A percentile compares a stretch with the other conserved stretches of the same genome.
These are phyloP conservation scores for Geotrupes spiniger DNA, from an alignment of 2,888 invertebrate species.

Conservation along the genomic window DNA sequence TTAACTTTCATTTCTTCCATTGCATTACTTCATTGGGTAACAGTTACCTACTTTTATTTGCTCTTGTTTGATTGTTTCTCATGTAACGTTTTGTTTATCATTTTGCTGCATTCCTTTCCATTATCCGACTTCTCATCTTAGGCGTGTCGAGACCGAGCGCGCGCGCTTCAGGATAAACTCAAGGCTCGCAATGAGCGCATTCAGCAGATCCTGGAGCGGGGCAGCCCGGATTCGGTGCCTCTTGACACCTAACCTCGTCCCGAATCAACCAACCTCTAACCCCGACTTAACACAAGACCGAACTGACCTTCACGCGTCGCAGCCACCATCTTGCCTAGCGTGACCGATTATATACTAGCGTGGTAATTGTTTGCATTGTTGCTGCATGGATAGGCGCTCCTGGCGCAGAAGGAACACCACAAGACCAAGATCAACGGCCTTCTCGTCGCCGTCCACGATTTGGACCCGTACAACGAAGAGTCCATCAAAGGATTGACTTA, in stretches of 20 bases:
- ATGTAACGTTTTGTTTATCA: constrained; percentile 49
- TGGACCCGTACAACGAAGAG: constrained; percentile 71
- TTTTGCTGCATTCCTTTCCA: constrained; percentile 47
- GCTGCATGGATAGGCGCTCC: constrained; percentile 58
- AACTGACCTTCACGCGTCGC: constrained; percentile 39
- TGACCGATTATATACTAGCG: constrained; percentile 22
- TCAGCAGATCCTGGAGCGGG: constrained; percentile 82
- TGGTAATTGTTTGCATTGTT: constrained; percentile 37
- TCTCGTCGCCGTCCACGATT: constrained; percentile 67
- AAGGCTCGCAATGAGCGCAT: constrained; percentile 84
- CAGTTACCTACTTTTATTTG: constrained; percentile 23
- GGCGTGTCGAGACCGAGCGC: constrained; percentile 83
- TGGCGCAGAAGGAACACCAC: constrained; percentile 62
- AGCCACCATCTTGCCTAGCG: constrained; percentile 48
- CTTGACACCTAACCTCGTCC: constrained; percentile 60
- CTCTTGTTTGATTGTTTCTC: constrained; percentile 40
- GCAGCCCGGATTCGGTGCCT: constrained; percentile 78
- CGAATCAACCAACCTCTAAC: constrained; percentile 4
- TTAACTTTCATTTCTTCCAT: constrained; percentile 33
- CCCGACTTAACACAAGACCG: constrained; percentile 17
- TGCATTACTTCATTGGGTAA: constrained; percentile 29
- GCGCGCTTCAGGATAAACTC: constrained; percentile 83
- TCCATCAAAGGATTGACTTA: constrained; percentile 55
- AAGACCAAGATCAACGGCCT: constrained; percentile 70
- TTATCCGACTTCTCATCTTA: constrained; percentile 45